Conservation (phyloP, 2,888 invertebrate species). For the Andrena trimmerana region DNA sequence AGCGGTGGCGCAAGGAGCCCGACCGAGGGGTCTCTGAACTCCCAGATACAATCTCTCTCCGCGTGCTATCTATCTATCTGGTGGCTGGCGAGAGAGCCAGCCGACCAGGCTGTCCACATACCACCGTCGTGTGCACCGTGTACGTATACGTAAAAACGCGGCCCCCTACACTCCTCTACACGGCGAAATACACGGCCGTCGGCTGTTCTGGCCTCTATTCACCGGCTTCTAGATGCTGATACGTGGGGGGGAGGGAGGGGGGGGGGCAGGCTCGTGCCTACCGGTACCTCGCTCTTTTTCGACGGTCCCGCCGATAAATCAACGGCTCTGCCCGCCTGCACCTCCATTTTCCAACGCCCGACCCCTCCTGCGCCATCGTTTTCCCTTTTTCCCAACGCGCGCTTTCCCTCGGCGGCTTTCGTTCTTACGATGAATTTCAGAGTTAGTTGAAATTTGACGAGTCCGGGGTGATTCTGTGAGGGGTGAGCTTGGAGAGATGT, state of each 20-base stretch:
- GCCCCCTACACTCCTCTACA: slow-evolving; percentile 36
- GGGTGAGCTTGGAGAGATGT: too few relatives aligned
- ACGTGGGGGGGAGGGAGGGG: slow-evolving; percentile 9
- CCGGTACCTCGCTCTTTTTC: slow-evolving; percentile 48
- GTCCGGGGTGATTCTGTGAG: too few relatives aligned
- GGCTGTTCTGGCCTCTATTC: slow-evolving; percentile 55
- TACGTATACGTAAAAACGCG: slow-evolving; percentile 59
- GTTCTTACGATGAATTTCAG: too few relatives aligned
- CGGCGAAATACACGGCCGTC: slow-evolving; percentile 45
- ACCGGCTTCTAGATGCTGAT: slow-evolving; percentile 50
- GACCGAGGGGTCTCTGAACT: slow-evolving; percentile 76
- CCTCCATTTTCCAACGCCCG: slow-evolving; percentile 6
- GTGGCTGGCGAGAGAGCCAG: slow-evolving; percentile 60
- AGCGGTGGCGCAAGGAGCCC: slow-evolving; percentile 74
- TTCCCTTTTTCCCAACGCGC: neutral
- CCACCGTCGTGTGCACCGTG: slow-evolving; percentile 37
- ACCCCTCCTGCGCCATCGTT: neutral
- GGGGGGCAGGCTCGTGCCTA: slow-evolving; percentile 48
- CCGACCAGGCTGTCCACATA: slow-evolving; percentile 49
- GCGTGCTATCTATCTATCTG: slow-evolving; percentile 70
- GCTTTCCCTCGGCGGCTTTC: too few relatives aligned
- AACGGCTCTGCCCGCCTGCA: neutral
- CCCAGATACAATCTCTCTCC: slow-evolving; percentile 67
- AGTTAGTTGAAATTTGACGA: too few relatives aligned
- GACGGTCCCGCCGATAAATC: slow-evolving; percentile 30